Evolutionary conservation across 2,797 vertebrate species (phyloP), one percentile per base, ranked within the genome.

Genomic region (Danio jaintianensis): DNA sequence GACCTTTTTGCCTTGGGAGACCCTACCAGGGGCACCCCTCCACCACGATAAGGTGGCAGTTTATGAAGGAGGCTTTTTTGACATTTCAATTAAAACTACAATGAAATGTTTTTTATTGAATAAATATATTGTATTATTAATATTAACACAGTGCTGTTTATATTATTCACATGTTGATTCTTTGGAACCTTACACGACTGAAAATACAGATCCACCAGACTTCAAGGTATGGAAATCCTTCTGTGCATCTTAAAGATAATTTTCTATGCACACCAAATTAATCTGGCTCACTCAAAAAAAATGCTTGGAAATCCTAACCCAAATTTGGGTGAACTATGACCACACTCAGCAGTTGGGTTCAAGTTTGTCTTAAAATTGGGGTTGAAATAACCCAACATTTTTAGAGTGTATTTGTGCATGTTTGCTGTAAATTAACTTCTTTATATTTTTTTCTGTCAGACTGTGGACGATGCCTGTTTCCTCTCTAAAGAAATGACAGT

Each of bases 401-500:
- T 40, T 29, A 29, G 29, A 29, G 29, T 29, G 29, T 29, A 29
- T 12, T 16, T 5, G 22, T 3, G 29, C 42, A 45, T 1, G 43
- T 64, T 64, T 13, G 7, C 42, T 64, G n/a, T 10, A 56, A 13
- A 9, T 45, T 15, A 16, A 16, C 11, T 11, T 12, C 36, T 9
- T 59, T 59, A 8, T 72, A 5, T 52, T n/a, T 63, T 63, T 43
- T 8, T 59, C 36, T 47, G 4, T 18, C 43, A 58, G 58, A 10
- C 40, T 69, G 29, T 69, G 79, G 55, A 76, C 2, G 45, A 80
- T 11, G n/a, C 45, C n/a, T 22, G 2, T 36, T 62, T 77, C 47
- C 18, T 80, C 52, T 81, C 76, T 63, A 61, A 82, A 68, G 76
- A 83, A 74, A 29, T 29, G 29, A 72, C 74, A 10, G 36, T 43